phyloP scores from a whole-genome alignment of 1,140 invertebrate genomes.

The Diachasma alloeum region DNA sequence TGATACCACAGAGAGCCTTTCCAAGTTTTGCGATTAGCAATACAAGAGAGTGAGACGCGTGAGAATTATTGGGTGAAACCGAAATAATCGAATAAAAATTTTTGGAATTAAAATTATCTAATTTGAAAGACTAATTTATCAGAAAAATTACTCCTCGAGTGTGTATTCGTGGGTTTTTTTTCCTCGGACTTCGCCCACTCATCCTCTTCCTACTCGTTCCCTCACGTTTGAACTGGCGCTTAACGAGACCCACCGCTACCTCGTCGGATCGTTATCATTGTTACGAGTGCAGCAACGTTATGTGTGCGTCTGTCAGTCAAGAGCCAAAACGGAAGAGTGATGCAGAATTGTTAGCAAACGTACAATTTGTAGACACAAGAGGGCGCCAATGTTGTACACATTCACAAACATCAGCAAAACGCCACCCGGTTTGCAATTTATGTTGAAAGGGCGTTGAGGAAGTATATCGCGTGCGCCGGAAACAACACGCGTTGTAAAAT shows the following conservation, averaged over 20 bases:
- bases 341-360: conserved; percentile 32
- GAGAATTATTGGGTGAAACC: conserved; percentile 32
- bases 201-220: conserved; percentile 10
- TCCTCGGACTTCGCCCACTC: neutral
- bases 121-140: neutral
- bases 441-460: conserved; percentile 28
- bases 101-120: conserved; percentile 3
- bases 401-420: conserved; percentile 11
- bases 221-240: conserved; percentile 20
- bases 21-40: conserved; percentile 57
- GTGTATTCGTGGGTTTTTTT: neutral
- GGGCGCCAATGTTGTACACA: conserved; percentile 4
- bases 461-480: conserved; percentile 50
- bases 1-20: conserved; percentile 62
- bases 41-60: conserved; percentile 20
- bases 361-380: conserved; percentile 8
- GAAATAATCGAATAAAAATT: neutral
- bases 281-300: conserved; percentile 42
- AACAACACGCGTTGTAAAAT: conserved; percentile 49
- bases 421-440: conserved; percentile 18
- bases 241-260: conserved; percentile 37
- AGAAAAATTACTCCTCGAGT: neutral
- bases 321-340: conserved; percentile 28
- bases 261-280: conserved; percentile 47
- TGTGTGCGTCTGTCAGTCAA: conserved; percentile 22